phyloP scores from a whole-genome alignment of 2,113 vertebrate species.

The Microtus pennsylvanicus region DNA sequence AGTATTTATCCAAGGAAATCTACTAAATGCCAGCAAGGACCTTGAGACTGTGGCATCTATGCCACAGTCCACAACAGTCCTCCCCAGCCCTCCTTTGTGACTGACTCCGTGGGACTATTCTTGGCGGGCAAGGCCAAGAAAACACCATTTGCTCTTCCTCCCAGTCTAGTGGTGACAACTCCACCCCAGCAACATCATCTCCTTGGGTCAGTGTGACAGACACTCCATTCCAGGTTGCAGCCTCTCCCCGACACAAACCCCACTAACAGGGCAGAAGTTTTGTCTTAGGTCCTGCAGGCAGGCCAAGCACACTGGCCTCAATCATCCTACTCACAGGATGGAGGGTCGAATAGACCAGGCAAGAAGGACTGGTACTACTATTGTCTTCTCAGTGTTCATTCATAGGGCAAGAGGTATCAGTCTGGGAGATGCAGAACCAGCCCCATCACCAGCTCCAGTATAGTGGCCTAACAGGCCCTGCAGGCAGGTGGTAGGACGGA shows the following conservation, averaged over 20 bases:
- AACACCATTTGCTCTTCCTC: neutral
- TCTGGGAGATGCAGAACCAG: neutral
- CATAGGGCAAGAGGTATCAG: neutral
- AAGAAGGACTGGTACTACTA: neutral
- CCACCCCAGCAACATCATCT: too few relatives aligned
- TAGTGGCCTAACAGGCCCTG: neutral
- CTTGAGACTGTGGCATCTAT: neutral
- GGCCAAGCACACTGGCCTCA: neutral
- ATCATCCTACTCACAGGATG: neutral
- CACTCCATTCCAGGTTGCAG: neutral
- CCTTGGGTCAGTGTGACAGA: neutral
- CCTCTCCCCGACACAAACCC: neutral
- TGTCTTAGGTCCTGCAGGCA: neutral
- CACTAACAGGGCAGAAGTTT: neutral
- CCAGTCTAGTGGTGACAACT: neutral
- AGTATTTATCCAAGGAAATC: conserved; percentile 46
- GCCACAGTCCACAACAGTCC: neutral
- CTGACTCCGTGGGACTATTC: neutral
- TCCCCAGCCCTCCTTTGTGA: neutral
- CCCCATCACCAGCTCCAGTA: neutral
- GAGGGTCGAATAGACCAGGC: neutral
- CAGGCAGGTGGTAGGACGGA: neutral
- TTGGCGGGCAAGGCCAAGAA: neutral
- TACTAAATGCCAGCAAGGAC: conserved; percentile 33
- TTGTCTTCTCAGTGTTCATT: neutral